Base-by-base conservation (phyloP, 2,888 invertebrate genomes). In the Mythimna loreyi region DNA sequence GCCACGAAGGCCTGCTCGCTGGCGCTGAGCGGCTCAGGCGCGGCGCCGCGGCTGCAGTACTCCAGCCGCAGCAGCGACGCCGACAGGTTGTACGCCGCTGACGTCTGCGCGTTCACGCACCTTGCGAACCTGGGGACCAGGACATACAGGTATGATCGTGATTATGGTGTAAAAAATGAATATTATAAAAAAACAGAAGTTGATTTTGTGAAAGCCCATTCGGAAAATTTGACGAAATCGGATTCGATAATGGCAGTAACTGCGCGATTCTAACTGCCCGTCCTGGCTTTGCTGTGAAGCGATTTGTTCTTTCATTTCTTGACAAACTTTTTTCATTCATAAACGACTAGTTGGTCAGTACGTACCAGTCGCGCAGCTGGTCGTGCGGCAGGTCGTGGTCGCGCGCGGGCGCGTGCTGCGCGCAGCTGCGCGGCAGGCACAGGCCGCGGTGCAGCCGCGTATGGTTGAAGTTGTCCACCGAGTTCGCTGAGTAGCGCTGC, bases 401-500 rank as follows among this genome's bases (percentile, higher is more conserved):
- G 57, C 61, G 72, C 43, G 70, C 67, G 25, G 76, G 81, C 43
- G 85, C 81, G 47, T 74, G 78, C 33, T 74, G 82, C 3, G 83
- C 72, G 77, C 92, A 93, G 72, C 85, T 82, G n/a, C 87, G 87
- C 21, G 86, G 84, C 25, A 95, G 84, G 86, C 95, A 95, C 70
- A 92, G 80, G 3, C 93, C 95, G 65, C 95, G 94, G 85, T 95
- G 95, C 71, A 95, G 85, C 3, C 90, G 91, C 75, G 94, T 94
- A 90, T 95, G 95, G 89, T 95, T 94, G 89, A 91, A 95, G 87
- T 93, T 86, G 81, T 93, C 92, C 86, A 94, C 93, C 91, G 92
- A 93, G 89, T 95, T 93, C 19, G 89, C 86, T 0, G 95, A 93
- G 86, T 92, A 93, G 1, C 89, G 86, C 95, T 95, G 89, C 4